These are phyloP conservation scores for Lordiphosa clarofinis DNA, from an alignment of 1,140 invertebrate genomes.

Conservation along the genomic window DNA sequence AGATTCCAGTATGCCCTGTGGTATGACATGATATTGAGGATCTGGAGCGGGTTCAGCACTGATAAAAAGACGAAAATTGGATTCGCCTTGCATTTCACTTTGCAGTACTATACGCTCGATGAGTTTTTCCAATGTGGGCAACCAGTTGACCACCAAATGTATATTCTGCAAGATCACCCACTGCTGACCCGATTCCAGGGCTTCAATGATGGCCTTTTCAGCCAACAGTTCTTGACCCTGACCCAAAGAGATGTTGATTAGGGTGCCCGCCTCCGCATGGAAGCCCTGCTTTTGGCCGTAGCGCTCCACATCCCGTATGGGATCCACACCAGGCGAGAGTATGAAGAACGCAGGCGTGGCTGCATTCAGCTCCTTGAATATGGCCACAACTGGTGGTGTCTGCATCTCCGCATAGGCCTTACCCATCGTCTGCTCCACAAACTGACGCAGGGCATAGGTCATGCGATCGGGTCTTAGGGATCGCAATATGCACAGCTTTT, in stretches of 20 bases:
- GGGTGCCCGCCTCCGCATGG: conserved; percentile 88
- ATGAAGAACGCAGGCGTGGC: conserved; percentile 96
- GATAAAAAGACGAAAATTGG: conserved; percentile 85
- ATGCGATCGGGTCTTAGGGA: conserved; percentile 90
- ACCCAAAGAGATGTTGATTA: conserved; percentile 95
- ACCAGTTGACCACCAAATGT: conserved; percentile 94
- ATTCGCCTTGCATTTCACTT: conserved; percentile 75
- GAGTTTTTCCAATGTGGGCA: conserved; percentile 93
- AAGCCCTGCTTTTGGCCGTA: conserved; percentile 89
- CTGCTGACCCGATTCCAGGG: conserved; percentile 89
- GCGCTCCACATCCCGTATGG: conserved; percentile 92
- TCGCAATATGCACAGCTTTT: conserved; percentile 94
- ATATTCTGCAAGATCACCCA: conserved; percentile 97
- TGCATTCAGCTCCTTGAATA: conserved; percentile 91
- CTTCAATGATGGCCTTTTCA: conserved; percentile 89
- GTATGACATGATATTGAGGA: conserved; percentile 83
- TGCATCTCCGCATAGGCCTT: conserved; percentile 89
- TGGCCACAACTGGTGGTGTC: conserved; percentile 89
- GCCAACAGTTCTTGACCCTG: conserved; percentile 96
- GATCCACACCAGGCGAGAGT: conserved; percentile 96
- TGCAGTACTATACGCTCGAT: conserved; percentile 84
- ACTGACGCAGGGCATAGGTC: conserved; percentile 80
- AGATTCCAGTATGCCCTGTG: conserved; percentile 93
- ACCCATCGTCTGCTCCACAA: conserved; percentile 93
- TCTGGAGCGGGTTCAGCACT: conserved; percentile 84